Conservation (phyloP, 2,888 invertebrate genomes). For the Anthophora plumipes region DNA sequence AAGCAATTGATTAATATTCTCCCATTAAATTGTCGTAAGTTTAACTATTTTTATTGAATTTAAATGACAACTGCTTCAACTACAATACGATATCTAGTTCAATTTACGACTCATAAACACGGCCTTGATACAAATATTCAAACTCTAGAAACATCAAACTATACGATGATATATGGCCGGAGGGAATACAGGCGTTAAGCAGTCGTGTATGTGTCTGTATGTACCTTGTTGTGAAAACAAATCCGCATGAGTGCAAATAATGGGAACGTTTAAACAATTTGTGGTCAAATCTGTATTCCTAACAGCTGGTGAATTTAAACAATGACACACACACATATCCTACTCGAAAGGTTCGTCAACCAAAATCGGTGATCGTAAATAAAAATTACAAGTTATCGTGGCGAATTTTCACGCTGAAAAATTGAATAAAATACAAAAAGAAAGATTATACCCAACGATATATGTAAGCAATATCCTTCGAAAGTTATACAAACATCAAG, state of each 20-base stretch:
- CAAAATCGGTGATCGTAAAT: neutral
- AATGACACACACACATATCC: neutral
- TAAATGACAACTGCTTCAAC: neutral
- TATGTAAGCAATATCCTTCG: neutral
- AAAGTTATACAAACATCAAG: neutral
- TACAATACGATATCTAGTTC: neutral
- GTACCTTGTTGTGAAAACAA: neutral
- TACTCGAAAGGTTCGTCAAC: neutral
- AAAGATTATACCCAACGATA: neutral
- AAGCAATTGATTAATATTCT: neutral
- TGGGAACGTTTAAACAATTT: neutral
- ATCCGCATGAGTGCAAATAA: neutral
- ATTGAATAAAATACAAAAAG: neutral
- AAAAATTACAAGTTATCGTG: too few relatives aligned
- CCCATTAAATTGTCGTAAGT: neutral
- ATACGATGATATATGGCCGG: neutral
- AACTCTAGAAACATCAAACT: slow-evolving; percentile 1
- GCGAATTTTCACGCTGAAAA: neutral
- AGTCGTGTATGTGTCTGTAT: neutral
- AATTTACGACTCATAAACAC: slow-evolving; percentile 26
- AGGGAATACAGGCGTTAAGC: neutral
- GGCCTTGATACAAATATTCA: slow-evolving; percentile 5
- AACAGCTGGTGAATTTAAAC: neutral
- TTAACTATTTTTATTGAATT: neutral
- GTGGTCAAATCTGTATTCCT: neutral